These are phyloP conservation scores for Sebastiscus albofasciatus DNA, from an alignment of 2,797 vertebrate genomes.

Conservation along the genomic window DNA sequence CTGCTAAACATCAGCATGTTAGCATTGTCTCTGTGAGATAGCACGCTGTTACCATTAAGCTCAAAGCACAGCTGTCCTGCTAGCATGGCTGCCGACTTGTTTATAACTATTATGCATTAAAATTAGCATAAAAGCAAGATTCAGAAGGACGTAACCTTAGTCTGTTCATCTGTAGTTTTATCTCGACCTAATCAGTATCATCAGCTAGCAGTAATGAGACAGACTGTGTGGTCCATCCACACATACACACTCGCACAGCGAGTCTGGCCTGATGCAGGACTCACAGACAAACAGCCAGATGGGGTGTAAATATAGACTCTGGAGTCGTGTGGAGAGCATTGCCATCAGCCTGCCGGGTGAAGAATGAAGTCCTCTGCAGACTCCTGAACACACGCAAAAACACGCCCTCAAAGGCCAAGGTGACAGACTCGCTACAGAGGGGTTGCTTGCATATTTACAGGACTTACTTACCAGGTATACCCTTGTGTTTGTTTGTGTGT, in stretches of 20 bases:
- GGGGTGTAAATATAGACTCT: conserved; percentile 84
- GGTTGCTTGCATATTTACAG: conserved; percentile 39
- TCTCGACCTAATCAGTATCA: conserved; percentile 44
- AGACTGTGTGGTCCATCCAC: conserved; percentile 22
- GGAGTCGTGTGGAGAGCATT: conserved; percentile 83
- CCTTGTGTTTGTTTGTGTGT: conserved; percentile 10
- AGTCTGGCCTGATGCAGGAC: conserved; percentile 69
- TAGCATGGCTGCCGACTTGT: not conserved
- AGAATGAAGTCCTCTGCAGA: conserved; percentile 82
- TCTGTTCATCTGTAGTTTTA: conserved; percentile 44
- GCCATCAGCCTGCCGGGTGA: conserved; percentile 84
- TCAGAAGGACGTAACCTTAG: conserved; percentile 37
- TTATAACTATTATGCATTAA: conserved; percentile 1
- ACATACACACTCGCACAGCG: conserved; percentile 24
- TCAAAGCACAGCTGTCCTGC: conserved; percentile 1
- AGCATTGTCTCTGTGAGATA: not conserved
- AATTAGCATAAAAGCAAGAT: conserved; percentile 28
- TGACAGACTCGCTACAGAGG: conserved; percentile 68
- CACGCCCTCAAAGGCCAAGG: conserved; percentile 77
- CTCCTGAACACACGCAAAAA: conserved; percentile 65
- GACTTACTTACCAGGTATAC: conserved; percentile 26
- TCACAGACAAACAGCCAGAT: conserved; percentile 82
- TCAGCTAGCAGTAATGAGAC: conserved; percentile 45
- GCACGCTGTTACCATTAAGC: not conserved
- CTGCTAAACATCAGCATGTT: not conserved